Evolutionary conservation across 2,888 invertebrate species (phyloP), one percentile per base, ranked within the genome.

Genomic region (Aelia acuminata): DNA sequence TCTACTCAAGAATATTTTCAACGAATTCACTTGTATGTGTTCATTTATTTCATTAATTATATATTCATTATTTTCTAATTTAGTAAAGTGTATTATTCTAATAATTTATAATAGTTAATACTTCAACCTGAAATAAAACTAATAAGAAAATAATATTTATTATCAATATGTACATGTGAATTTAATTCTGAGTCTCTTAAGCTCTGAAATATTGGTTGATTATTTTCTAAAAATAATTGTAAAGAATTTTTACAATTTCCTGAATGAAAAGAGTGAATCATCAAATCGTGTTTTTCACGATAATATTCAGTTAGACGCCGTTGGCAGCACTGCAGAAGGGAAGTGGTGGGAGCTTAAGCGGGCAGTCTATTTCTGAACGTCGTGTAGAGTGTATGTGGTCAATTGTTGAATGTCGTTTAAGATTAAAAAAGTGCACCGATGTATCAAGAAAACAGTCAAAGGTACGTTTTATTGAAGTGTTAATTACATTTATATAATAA

Each of bases 371-470:
- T 35, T 5, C 35, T 70, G 13, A 35, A 70, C 18, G 31, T 35
- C n/a, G n/a, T 31, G 8, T 70, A 1, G 63, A 5, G 63, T 5
- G 18, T 35, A 18, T 20, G 1, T 35, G 63, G n/a, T 13, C n/a
- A 43, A 10, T 43, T 5, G 31, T 70, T 35, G 63, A 31, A 35
- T 70, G 63, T 70, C 35, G 35, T 18, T 70, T 35, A 8, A 7
- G 63, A 5, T 5, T n/a, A n/a, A n/a, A n/a, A 35, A 35, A 35
- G 63, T 70, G 63, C 18, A 35, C 35, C 63, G 63, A 70, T 70
- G 63, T 70, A 70, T 70, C 63, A 70, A 35, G 63, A 70, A 18
- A 70, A 35, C 8, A 70, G 63, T 13, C 63, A 70, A 18, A 70
- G 63, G 63, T 70, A 4, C 7, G 13, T 26, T 57, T 26, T n/a